Base-by-base conservation (phyloP, 2,888 invertebrate species). In the Gerosis bhagava region DNA sequence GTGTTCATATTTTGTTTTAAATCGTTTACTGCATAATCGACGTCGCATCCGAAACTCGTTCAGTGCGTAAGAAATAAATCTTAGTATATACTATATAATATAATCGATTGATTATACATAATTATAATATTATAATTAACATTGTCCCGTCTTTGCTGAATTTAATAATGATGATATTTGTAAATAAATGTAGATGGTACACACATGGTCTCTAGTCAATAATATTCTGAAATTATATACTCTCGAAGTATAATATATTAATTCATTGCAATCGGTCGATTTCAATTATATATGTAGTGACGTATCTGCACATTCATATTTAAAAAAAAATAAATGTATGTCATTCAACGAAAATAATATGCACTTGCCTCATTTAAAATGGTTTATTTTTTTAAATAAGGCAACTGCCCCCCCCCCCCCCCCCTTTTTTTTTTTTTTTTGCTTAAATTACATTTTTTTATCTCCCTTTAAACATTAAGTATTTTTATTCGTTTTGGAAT, bases 311-410 rank as follows among this genome's bases (percentile, higher is more conserved):
- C n/a, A n/a, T n/a, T n/a, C n/a, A n/a, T n/a, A n/a, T n/a, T n/a
- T n/a, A n/a, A n/a, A n/a, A n/a, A n/a, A n/a, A n/a, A n/a, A n/a
- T n/a, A n/a, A n/a, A n/a, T n/a, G n/a, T n/a, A n/a, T n/a, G n/a
- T n/a, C n/a, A n/a, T n/a, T n/a, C n/a, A n/a, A n/a, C n/a, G n/a
- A n/a, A n/a, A n/a, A n/a, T n/a, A n/a, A n/a, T n/a, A n/a, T n/a
- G n/a, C n/a, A n/a, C n/a, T 70, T 67, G 64, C 63, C 62, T 67
- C 62, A 63, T 62, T 61, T 63, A 59, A 54, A 62, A 63, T 62
- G 60, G 37, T n/a, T n/a, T n/a, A n/a, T n/a, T n/a, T 53, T 50
- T 58, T 67, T 67, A 63, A 66, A 70, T 56, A 32, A 60, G 62
- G 64, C 60, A 64, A 67, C 56, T 57, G 51, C 45, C 39, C 36